phyloP scores from a whole-genome alignment of 2,888 invertebrate species.

The Augiades crinisus region DNA sequence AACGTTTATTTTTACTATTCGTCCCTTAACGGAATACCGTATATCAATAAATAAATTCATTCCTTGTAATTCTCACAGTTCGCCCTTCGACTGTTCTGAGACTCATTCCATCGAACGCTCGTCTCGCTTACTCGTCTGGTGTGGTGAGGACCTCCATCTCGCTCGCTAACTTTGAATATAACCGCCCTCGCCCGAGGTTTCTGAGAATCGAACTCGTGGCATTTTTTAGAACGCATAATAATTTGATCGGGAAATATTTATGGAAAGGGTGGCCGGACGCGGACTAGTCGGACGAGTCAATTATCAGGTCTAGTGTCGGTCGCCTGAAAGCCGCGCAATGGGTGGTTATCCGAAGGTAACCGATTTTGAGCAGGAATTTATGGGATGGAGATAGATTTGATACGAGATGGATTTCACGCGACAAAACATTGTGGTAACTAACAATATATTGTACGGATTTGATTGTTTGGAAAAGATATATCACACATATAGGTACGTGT shows the following conservation, averaged over 20 bases:
- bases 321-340: conserved; percentile 67
- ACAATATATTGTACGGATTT: neutral
- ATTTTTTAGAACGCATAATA: conserved; percentile 77
- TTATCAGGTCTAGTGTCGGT: conserved; percentile 60
- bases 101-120: conserved; percentile 69
- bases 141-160: conserved; percentile 44
- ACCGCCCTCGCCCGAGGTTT: conserved; percentile 70
- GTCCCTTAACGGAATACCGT: conserved; percentile 69
- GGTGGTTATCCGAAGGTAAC: conserved; percentile 55
- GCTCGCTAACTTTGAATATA: conserved; percentile 63
- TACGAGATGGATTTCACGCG: conserved; percentile 61
- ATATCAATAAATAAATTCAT: conserved; percentile 78
- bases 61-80: conserved; percentile 78
- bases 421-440: conserved; percentile 25
- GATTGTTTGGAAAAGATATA: too few relatives aligned
- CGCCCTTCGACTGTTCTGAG: conserved; percentile 59
- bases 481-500: too few relatives aligned
- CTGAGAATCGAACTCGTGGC: conserved; percentile 73
- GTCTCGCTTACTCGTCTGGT: conserved; percentile 48
- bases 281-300: conserved; percentile 71
- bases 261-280: conserved; percentile 76
- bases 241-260: conserved; percentile 81
- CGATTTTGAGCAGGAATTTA: conserved; percentile 62
- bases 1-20: conserved; percentile 55
- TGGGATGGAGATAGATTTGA: conserved; percentile 51